These are phyloP conservation scores for Anniella stebbinsi DNA, from an alignment of 2,797 vertebrate species.

Conservation along the genomic window DNA sequence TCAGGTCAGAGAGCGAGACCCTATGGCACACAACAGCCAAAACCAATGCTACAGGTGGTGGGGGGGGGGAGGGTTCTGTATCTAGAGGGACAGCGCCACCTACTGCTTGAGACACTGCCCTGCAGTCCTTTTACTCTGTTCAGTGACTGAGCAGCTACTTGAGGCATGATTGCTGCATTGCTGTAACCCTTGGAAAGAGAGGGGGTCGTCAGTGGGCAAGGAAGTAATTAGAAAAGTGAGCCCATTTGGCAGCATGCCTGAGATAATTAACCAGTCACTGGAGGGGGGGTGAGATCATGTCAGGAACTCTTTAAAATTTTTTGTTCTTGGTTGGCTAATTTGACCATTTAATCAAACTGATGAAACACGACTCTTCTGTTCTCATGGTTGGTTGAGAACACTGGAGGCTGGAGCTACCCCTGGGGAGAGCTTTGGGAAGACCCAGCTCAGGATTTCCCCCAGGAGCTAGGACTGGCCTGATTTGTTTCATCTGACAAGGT, in stretches of 20 bases:
- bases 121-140: neutral
- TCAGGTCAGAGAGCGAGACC: neutral
- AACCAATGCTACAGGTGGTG: neutral
- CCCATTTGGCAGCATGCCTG: neutral
- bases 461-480: neutral
- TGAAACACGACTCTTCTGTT: too few relatives aligned
- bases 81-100: slow-evolving; percentile 35
- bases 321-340: neutral
- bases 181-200: neutral
- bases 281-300: neutral
- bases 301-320: neutral
- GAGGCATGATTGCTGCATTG: neutral
- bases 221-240: neutral
- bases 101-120: slow-evolving; percentile 14
- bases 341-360: neutral
- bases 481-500: neutral
- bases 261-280: neutral
- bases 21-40: neutral
- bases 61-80: neutral
- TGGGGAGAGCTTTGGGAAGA: neutral
- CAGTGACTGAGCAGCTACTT: neutral
- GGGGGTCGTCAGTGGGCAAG: neutral
- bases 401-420: too few relatives aligned
- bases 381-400: too few relatives aligned
- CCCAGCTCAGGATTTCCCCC: neutral